phyloP scores from a whole-genome alignment of 2,888 invertebrate species.

The Polyploca ridens region DNA sequence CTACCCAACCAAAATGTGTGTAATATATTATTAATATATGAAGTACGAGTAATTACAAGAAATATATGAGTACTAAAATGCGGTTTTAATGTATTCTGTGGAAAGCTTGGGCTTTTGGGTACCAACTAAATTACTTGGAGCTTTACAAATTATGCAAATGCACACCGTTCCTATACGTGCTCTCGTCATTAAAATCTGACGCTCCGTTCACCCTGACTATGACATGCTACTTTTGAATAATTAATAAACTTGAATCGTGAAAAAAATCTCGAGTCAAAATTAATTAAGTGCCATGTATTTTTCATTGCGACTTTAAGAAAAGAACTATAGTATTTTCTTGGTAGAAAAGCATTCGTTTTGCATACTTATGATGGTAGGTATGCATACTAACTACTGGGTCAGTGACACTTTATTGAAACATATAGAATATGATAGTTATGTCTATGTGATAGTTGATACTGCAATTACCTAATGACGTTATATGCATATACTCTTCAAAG shows the following conservation, averaged over 20 bases:
- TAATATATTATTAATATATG: slow-evolving; percentile 5
- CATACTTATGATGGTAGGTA: not conserved
- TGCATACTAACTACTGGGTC: not conserved
- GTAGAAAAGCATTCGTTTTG: too few species aligned
- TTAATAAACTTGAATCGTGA: slow-evolving; percentile 33
- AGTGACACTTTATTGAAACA: too few species aligned
- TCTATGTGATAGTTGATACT: too few species aligned
- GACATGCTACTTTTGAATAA: slow-evolving; percentile 37
- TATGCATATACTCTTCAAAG: too few species aligned
- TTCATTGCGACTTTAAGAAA: slow-evolving; percentile 14
- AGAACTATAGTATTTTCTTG: too few species aligned
- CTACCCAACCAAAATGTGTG: not conserved
- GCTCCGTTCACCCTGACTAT: slow-evolving; percentile 42
- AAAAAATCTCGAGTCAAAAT: slow-evolving; percentile 18
- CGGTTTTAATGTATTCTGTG: slow-evolving; percentile 8
- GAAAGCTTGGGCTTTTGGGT: slow-evolving; percentile 21
- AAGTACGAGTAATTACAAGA: not conserved
- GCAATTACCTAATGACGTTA: too few species aligned
- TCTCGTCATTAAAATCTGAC: slow-evolving; percentile 61
- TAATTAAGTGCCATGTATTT: slow-evolving; percentile 19
- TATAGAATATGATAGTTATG: too few species aligned
- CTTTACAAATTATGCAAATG: slow-evolving; percentile 64
- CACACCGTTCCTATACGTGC: slow-evolving; percentile 39
- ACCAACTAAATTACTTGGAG: slow-evolving; percentile 46
- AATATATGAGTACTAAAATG: slow-evolving; percentile 7